Percentiles rank a stretch among this genome's conserved stretches.
Evolutionary conservation across 2,888 invertebrate species (phyloP).

Genomic region (Mimas tiliae): DNA sequence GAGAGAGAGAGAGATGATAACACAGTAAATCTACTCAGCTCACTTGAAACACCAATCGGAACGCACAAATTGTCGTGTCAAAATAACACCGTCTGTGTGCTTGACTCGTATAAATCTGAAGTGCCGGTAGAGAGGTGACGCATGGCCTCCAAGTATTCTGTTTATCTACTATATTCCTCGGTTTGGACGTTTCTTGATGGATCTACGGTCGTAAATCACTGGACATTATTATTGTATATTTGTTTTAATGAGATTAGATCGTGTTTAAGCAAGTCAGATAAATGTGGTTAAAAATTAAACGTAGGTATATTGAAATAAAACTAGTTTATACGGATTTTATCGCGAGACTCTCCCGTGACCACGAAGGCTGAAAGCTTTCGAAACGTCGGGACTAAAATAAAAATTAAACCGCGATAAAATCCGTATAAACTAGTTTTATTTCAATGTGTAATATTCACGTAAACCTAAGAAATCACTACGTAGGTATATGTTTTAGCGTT

Average conservation of each 20-base stretch:
- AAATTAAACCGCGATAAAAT: too few species aligned
- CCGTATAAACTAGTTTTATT: too few species aligned
- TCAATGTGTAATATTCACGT: too few species aligned
- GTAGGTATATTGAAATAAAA: too few species aligned
- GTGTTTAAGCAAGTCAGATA: not conserved
- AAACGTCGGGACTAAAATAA: too few species aligned
- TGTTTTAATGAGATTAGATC: not conserved
- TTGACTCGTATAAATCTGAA: slow-evolving; percentile 57
- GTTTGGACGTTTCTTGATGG: slow-evolving; percentile 15
- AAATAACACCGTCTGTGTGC: slow-evolving; percentile 48
- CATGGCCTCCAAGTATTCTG: slow-evolving; percentile 48
- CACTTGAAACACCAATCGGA: not conserved
- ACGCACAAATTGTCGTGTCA: slow-evolving; percentile 37
- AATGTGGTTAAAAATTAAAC: not conserved
- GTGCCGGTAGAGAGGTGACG: slow-evolving; percentile 66
- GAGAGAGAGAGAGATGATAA: too few species aligned
- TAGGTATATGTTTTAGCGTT: too few species aligned
- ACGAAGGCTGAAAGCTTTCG: too few species aligned
- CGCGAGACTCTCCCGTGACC: too few species aligned
- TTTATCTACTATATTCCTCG: slow-evolving; percentile 34
- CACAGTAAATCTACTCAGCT: not conserved
- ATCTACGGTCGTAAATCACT: not conserved
- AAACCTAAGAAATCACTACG: too few species aligned
- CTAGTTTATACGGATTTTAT: too few species aligned
- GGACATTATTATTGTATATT: not conserved